Percentiles rank a stretch among this genome's conserved stretches.
Evolutionary conservation across 1,140 invertebrate species (phyloP).

Genomic region (Leptestheria dahalacensis): DNA sequence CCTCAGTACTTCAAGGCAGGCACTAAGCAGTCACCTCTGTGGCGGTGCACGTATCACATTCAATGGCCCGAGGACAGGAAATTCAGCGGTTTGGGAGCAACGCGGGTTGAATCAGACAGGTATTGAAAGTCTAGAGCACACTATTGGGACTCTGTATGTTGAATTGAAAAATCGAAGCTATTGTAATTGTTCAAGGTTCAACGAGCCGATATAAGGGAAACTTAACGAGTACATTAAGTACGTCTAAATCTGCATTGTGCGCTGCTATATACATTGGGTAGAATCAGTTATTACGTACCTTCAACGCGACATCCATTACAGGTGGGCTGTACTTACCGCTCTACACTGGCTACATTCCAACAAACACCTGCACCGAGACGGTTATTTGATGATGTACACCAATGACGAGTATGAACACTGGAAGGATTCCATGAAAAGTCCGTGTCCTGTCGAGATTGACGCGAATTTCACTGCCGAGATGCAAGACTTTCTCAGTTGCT

Average conservation of each 20-base stretch:
- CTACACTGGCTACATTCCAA: slow-evolving; percentile 7
- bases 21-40: not conserved
- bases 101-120: slow-evolving; percentile 6
- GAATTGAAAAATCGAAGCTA: too few species aligned
- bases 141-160: too few species aligned
- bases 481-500: not conserved
- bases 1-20: not conserved
- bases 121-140: not conserved
- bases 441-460: not conserved
- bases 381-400: slow-evolving; percentile 7
- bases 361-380: not conserved
- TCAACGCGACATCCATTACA: too few species aligned
- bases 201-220: too few species aligned
- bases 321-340: slow-evolving; percentile 4
- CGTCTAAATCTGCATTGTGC: too few species aligned
- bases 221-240: too few species aligned
- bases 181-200: too few species aligned
- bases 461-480: not conserved
- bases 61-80: slow-evolving; percentile 9
- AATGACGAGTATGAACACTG: not conserved
- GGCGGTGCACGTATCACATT: slow-evolving; percentile 6
- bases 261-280: too few species aligned
- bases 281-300: not conserved
- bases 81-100: not conserved
- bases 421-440: not conserved